Percentiles rank a stretch among this genome's conserved stretches.
Evolutionary conservation across 2,797 vertebrate genomes (phyloP).

Genomic region (Ptychadena robeensis): DNA sequence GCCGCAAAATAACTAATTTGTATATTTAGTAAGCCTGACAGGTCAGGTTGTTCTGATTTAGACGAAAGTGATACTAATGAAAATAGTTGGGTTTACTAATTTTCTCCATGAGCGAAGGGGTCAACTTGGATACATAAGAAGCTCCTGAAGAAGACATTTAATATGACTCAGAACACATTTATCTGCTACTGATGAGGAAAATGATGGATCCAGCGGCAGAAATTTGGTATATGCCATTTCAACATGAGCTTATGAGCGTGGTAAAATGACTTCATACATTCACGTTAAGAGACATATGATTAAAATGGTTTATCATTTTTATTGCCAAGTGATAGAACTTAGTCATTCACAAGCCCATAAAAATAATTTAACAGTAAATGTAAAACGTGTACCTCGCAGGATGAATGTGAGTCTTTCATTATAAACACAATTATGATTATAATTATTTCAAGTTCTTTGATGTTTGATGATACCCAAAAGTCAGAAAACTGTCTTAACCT

Average conservation of each 20-base stretch:
- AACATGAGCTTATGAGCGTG: conserved; percentile 17
- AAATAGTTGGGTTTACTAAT: conserved; percentile 62
- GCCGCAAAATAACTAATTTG: conserved; percentile 61
- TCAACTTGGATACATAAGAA: conserved; percentile 49
- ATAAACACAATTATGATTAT: background rate
- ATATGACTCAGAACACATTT: conserved; percentile 42
- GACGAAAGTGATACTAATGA: conserved; percentile 58
- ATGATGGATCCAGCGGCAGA: conserved; percentile 13
- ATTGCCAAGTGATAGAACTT: conserved; percentile 28
- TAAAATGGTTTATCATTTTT: conserved; percentile 50
- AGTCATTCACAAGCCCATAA: conserved; percentile 36
- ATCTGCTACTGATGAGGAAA: conserved; percentile 21
- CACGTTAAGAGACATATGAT: conserved; percentile 26
- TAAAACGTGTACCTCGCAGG: background rate
- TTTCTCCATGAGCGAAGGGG: conserved; percentile 58
- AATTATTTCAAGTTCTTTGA: background rate
- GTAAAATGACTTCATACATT: conserved; percentile 36
- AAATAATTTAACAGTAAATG: conserved; percentile 3
- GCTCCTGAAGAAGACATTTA: conserved; percentile 47
- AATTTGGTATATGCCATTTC: conserved; percentile 27
- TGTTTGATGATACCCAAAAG: background rate
- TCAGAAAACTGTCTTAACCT: background rate
- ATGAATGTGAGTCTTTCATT: background rate
- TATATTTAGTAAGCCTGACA: conserved; percentile 59
- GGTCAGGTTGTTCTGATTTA: conserved; percentile 61